Conservation (phyloP, 1,140 invertebrate genomes). For the Hycleus phaleratus region DNA sequence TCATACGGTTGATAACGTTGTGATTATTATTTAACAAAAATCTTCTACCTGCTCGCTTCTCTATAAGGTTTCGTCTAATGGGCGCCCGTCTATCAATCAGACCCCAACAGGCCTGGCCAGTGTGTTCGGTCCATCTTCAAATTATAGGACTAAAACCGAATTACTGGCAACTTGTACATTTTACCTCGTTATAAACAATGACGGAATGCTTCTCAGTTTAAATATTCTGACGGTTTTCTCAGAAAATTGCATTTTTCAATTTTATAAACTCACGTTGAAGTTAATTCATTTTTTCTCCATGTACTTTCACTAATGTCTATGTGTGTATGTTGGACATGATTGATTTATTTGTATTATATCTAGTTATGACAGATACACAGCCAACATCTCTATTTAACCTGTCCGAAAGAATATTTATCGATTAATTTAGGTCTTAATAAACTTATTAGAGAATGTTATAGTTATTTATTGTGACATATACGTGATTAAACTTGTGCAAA, state of each 20-base stretch:
- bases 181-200: slow-evolving; percentile 13
- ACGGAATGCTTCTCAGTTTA: slow-evolving; percentile 10
- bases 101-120: background rate
- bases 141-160: slow-evolving; percentile 4
- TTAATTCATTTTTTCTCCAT: too few relatives aligned
- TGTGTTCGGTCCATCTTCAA: slow-evolving; percentile 1
- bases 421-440: slow-evolving; percentile 13
- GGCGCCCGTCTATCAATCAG: slow-evolving; percentile 10
- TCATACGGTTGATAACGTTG: background rate
- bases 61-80: slow-evolving; percentile 7
- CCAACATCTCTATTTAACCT: slow-evolving; percentile 6
- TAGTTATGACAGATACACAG: slow-evolving; percentile 12
- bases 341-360: slow-evolving; percentile 13
- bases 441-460: slow-evolving; percentile 7
- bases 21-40: slow-evolving; percentile 4
- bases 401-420: slow-evolving; percentile 11
- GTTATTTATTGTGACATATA: slow-evolving; percentile 7
- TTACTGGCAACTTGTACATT: background rate
- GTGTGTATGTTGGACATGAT: background rate
- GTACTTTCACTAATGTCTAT: too few relatives aligned
- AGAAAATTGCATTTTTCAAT: too few relatives aligned
- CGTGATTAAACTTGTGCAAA: too few relatives aligned
- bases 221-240: too few relatives aligned
- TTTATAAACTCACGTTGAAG: too few relatives aligned
- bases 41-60: slow-evolving; percentile 6